Conservation (phyloP, 2,797 vertebrate species). For the Tokudaia tokunoshimensis region DNA sequence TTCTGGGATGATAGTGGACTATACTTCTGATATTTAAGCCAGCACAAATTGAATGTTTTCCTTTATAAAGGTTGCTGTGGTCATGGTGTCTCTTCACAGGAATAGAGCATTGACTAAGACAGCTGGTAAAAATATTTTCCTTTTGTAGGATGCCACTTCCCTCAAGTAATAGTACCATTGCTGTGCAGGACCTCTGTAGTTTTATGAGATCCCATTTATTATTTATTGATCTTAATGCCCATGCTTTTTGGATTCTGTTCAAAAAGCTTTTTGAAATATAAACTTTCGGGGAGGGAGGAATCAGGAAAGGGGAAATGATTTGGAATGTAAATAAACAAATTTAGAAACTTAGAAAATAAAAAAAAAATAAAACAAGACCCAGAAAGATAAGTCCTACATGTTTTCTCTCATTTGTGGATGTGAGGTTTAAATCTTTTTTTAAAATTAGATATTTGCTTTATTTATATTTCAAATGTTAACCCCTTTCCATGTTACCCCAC, state of each 20-base stretch:
- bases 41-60: not conserved
- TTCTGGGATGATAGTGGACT: not conserved
- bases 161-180: not conserved
- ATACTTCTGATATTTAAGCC: not conserved
- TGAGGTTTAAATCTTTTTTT: not conserved
- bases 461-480: too few relatives aligned
- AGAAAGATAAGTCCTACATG: not conserved
- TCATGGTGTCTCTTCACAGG: not conserved
- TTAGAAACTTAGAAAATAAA: too few relatives aligned
- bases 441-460: too few relatives aligned
- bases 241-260: not conserved
- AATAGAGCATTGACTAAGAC: not conserved
- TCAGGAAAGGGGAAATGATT: too few relatives aligned
- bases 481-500: too few relatives aligned
- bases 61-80: not conserved
- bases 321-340: too few relatives aligned
- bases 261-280: not conserved
- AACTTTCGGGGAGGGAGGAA: too few relatives aligned
- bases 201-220: not conserved
- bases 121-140: not conserved
- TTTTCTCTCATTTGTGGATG: not conserved
- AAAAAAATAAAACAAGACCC: too few relatives aligned
- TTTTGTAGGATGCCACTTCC: not conserved
- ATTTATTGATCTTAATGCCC: not conserved
- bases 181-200: not conserved